Percentiles rank a stretch among this genome's conserved stretches.
phyloP scores from a whole-genome alignment of 2,113 vertebrate species.

The Patagioenas fasciata region DNA sequence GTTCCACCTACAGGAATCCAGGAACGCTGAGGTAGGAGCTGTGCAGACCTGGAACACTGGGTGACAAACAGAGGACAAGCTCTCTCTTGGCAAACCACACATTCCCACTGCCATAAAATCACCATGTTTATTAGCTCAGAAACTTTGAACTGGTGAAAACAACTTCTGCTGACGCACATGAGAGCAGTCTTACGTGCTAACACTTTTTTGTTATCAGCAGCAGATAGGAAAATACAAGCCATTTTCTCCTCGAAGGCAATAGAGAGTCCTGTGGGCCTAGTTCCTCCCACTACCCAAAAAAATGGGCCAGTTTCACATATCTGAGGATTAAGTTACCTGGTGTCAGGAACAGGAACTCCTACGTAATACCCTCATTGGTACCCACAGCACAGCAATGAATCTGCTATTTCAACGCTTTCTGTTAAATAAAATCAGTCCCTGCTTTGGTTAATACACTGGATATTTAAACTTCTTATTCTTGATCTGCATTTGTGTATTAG shows the following conservation, averaged over 20 bases:
- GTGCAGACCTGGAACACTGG: background rate
- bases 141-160: background rate
- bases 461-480: conserved; percentile 53
- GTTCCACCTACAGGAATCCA: background rate
- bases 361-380: background rate
- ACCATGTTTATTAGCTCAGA: background rate
- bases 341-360: background rate
- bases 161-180: background rate
- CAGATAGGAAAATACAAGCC: background rate
- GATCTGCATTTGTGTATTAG: conserved; percentile 11
- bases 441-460: conserved; percentile 27
- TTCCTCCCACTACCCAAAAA: background rate
- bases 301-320: background rate
- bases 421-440: conserved; percentile 6
- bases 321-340: background rate
- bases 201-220: background rate
- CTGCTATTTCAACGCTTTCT: background rate
- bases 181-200: background rate
- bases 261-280: background rate
- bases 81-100: background rate
- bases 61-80: background rate
- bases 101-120: background rate
- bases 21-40: background rate
- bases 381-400: background rate
- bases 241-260: background rate